A percentile compares a stretch with the other conserved stretches of the same genome.
Evolutionary conservation across 2,797 vertebrate genomes (phyloP).

Genomic region (Liparis tanakae): DNA sequence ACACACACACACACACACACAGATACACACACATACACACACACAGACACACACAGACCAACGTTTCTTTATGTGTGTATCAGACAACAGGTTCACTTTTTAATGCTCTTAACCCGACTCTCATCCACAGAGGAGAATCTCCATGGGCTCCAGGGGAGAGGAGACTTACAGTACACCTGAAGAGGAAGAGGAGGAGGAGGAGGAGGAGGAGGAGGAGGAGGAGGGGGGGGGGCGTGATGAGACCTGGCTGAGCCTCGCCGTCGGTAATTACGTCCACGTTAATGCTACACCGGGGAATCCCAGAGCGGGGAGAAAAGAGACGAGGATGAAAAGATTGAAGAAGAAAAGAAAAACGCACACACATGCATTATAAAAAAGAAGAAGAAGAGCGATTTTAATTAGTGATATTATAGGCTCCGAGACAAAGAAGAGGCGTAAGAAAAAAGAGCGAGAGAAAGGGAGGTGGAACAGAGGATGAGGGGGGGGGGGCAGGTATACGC

Average conservation of each 20-base stretch:
- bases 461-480: slow-evolving; percentile 47
- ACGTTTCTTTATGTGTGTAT: slow-evolving; percentile 24
- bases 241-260: slow-evolving; percentile 62
- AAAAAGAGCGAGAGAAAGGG: slow-evolving; percentile 42
- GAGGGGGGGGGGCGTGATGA: slow-evolving; percentile 64
- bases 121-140: slow-evolving; percentile 45
- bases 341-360: background rate
- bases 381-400: slow-evolving; percentile 42
- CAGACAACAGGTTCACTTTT: slow-evolving; percentile 32
- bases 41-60: background rate
- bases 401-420: slow-evolving; percentile 43
- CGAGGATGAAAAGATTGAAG: slow-evolving; percentile 47
- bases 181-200: slow-evolving; percentile 26
- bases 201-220: slow-evolving; percentile 15
- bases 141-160: slow-evolving; percentile 32
- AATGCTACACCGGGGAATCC: slow-evolving; percentile 60
- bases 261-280: slow-evolving; percentile 71
- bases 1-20: background rate
- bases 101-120: slow-evolving; percentile 43
- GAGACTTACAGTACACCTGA: slow-evolving; percentile 23
- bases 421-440: slow-evolving; percentile 32
- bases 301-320: slow-evolving; percentile 45
- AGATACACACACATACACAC: background rate
- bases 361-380: background rate
- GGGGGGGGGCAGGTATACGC: slow-evolving; percentile 56